phyloP scores from a whole-genome alignment of 2,888 invertebrate genomes.

The Neoascia interrupta region DNA sequence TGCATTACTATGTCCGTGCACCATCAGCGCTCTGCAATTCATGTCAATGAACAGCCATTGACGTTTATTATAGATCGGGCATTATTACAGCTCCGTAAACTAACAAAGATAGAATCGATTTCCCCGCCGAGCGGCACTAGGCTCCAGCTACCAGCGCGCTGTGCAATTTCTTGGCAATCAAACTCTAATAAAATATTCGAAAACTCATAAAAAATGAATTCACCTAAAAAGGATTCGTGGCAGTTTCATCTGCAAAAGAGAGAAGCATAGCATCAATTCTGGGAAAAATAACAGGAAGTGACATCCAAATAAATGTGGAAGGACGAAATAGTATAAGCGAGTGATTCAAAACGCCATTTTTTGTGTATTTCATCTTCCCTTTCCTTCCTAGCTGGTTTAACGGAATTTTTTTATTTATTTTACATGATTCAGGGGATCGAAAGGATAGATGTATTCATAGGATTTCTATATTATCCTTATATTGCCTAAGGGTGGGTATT shows the following conservation, averaged over 20 bases:
- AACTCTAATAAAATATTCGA: slow-evolving; percentile 46
- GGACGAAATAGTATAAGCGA: slow-evolving; percentile 10
- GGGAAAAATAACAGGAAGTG: slow-evolving; percentile 47
- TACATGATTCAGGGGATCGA: too few species aligned
- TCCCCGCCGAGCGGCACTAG: not conserved
- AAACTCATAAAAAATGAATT: slow-evolving; percentile 24
- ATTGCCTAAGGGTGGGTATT: not conserved
- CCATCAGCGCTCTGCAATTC: slow-evolving; percentile 36
- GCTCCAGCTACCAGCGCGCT: not conserved
- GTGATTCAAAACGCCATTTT: not conserved
- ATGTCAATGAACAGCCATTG: slow-evolving; percentile 46
- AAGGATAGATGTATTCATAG: not conserved
- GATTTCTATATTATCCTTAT: slow-evolving; percentile 13
- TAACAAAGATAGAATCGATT: slow-evolving; percentile 16
- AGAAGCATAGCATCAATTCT: slow-evolving; percentile 9
- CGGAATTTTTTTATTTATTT: not conserved
- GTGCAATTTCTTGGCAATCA: slow-evolving; percentile 46
- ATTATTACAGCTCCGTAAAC: too few species aligned
- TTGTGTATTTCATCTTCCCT: not conserved
- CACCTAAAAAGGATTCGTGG: slow-evolving; percentile 20
- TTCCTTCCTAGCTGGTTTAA: not conserved
- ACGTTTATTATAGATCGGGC: slow-evolving; percentile 35
- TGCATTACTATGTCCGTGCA: slow-evolving; percentile 21
- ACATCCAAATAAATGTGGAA: slow-evolving; percentile 47
- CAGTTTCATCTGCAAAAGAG: not conserved